phyloP scores from a whole-genome alignment of 2,888 invertebrate species.

The Oligia latruncula region DNA sequence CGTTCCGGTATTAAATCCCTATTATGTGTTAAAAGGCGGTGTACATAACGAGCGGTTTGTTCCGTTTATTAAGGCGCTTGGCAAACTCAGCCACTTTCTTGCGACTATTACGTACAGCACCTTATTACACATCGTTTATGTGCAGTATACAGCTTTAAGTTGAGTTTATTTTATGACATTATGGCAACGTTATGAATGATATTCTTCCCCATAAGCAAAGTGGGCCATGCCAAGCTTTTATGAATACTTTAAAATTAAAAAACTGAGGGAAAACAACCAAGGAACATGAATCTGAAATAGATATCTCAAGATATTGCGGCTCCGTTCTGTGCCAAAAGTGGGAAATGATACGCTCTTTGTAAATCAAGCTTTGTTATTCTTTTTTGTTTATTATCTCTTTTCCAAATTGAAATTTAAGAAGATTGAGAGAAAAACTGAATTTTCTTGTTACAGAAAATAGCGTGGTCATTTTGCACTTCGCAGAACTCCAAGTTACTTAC shows the following conservation, averaged over 20 bases:
- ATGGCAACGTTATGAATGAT: slow-evolving; percentile 1
- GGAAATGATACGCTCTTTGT: slow-evolving; percentile 33
- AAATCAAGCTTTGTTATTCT: slow-evolving; percentile 7
- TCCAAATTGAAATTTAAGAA: slow-evolving; percentile 36
- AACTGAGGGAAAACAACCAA: slow-evolving; percentile 6
- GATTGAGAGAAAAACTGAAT: slow-evolving; percentile 4
- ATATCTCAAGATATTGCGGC: slow-evolving; percentile 29
- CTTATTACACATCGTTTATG: slow-evolving; percentile 46
- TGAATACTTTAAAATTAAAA: slow-evolving; percentile 23
- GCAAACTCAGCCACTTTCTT: slow-evolving; percentile 49
- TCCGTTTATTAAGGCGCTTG: slow-evolving; percentile 40
- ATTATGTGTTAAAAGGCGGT: slow-evolving; percentile 60
- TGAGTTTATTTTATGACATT: slow-evolving; percentile 30
- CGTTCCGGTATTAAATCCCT: slow-evolving; percentile 57
- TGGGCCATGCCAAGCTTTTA: slow-evolving; percentile 8
- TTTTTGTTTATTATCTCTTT: slow-evolving; percentile 19
- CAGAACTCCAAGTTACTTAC: slow-evolving; percentile 15
- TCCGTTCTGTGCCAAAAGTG: slow-evolving; percentile 47
- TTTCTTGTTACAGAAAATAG: slow-evolving; percentile 22
- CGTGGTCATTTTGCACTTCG: slow-evolving; percentile 16
- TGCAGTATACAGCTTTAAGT: slow-evolving; percentile 18
- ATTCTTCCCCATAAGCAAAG: slow-evolving; percentile 14
- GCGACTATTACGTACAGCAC: slow-evolving; percentile 36
- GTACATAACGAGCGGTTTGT: slow-evolving; percentile 25
- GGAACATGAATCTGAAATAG: slow-evolving; percentile 35